Percentiles rank a stretch among this genome's conserved stretches.
These are phyloP conservation scores for honey bee (Apis mellifera) DNA, from an alignment of 1,140 invertebrate species.

Conservation along the genomic window Amel_HAv3.1 CM009931.2:5673001-5673500, in stretches of 20 bases:
- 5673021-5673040: not conserved
- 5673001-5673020: not conserved
- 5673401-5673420: no score
- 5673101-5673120: not conserved
- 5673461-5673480: conserved; percentile 92
- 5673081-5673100: not conserved
- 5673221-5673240: not conserved
- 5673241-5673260: no score
- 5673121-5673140: not conserved
- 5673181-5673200: not conserved
- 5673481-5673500: conserved; percentile 91
- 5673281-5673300: no score
- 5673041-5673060: not conserved
- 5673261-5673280: no score
- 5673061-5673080: not conserved
- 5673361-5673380: no score
- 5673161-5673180: not conserved
- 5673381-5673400: no score
- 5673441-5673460: conserved; percentile 80
- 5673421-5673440: conserved; percentile 71
- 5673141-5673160: not conserved
- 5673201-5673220: not conserved
- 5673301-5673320: no score
- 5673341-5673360: no score
- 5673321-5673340: no score